Conservation (phyloP, 2,797 vertebrate species). For the Sebastes oblongus region DNA sequence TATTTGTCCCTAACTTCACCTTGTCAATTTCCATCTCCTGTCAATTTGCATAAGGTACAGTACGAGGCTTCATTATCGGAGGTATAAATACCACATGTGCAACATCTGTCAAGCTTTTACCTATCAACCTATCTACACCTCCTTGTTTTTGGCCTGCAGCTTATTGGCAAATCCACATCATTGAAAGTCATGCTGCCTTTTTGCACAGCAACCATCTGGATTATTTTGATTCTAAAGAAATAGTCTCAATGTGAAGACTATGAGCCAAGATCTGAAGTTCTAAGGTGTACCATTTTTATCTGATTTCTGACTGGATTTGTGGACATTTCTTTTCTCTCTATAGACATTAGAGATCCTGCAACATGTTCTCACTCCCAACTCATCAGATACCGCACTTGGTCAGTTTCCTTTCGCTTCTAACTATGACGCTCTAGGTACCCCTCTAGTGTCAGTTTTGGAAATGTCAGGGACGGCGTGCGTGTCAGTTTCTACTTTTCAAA, state of each 20-base stretch:
- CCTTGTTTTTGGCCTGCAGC: neutral
- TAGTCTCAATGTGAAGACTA: neutral
- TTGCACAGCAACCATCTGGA: neutral
- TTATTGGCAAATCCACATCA: neutral
- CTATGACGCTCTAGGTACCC: too few relatives aligned
- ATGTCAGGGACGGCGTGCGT: too few relatives aligned
- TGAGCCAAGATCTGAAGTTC: neutral
- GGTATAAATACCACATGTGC: neutral
- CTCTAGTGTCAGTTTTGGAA: accelerated
- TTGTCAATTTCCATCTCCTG: neutral
- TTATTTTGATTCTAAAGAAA: neutral
- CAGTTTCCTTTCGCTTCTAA: too few relatives aligned
- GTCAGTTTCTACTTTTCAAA: too few relatives aligned
- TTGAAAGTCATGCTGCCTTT: neutral
- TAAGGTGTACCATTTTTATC: neutral
- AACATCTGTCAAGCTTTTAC: neutral
- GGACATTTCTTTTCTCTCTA: neutral
- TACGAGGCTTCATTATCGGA: neutral
- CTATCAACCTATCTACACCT: neutral
- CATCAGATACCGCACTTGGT: neutral
- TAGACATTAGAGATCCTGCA: neutral
- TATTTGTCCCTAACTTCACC: neutral
- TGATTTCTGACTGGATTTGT: neutral
- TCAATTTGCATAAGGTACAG: neutral
- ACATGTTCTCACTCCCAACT: neutral